These are phyloP conservation scores for Yponomeuta plumbellus DNA, from an alignment of 2,888 invertebrate genomes.

Conservation along the genomic window DNA sequence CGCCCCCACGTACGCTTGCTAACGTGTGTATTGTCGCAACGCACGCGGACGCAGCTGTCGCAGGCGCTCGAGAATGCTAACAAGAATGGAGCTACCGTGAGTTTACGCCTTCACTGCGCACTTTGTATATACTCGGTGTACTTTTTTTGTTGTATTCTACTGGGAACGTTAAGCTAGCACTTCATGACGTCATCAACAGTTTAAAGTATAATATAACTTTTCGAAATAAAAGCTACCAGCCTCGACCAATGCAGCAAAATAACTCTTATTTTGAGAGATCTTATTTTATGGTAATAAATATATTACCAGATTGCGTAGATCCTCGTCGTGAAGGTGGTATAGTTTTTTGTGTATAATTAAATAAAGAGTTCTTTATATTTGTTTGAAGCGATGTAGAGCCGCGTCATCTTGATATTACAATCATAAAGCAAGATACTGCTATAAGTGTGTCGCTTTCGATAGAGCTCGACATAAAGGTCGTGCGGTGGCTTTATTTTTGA, in stretches of 20 bases:
- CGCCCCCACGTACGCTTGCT: slow-evolving; percentile 45
- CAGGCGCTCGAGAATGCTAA: slow-evolving; percentile 84
- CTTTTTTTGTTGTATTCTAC: not conserved
- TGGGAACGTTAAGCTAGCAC: no score
- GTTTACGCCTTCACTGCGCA: slow-evolving; percentile 38
- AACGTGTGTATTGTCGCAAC: slow-evolving; percentile 67
- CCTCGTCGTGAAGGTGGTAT: no score
- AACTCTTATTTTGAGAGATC: no score
- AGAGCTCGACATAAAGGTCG: not conserved
- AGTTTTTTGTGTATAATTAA: no score
- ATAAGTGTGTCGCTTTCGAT: not conserved
- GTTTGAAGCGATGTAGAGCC: not conserved
- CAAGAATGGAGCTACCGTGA: slow-evolving; percentile 81
- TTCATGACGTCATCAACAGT: no score
- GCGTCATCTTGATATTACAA: not conserved
- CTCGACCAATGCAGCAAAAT: no score
- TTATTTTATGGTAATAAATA: no score
- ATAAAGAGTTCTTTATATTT: no score
- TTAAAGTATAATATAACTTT: no score
- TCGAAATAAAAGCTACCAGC: no score
- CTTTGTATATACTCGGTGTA: not conserved
- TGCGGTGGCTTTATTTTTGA: no score
- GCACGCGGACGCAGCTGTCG: slow-evolving; percentile 65
- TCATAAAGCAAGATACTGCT: not conserved
- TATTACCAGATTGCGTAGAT: no score